phyloP scores from a whole-genome alignment of 2,113 vertebrate species.

The Rattus norvegicus region DNA sequence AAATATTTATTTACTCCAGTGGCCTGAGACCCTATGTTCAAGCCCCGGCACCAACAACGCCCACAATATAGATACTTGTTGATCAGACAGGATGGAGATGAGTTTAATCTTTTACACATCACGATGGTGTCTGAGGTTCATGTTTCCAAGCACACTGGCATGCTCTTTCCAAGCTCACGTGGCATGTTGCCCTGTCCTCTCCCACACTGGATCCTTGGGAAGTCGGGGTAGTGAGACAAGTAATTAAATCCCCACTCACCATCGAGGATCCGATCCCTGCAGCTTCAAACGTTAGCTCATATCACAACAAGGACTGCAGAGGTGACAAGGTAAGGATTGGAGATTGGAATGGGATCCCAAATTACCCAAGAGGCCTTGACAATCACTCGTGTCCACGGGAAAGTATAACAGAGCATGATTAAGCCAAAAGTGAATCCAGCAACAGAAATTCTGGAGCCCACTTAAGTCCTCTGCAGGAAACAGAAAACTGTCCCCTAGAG shows the following conservation, averaged over 20 bases:
- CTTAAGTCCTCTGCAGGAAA: not conserved
- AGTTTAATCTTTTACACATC: not conserved
- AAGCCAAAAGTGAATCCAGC: not conserved
- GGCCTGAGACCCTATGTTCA: not conserved
- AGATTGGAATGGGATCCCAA: not conserved
- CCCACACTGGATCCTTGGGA: not conserved
- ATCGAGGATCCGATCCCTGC: not conserved
- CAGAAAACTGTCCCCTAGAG: not conserved
- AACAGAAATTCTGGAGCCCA: not conserved
- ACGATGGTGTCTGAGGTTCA: not conserved
- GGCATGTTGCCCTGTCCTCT: accelerated
- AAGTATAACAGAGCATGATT: not conserved
- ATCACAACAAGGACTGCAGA: not conserved
- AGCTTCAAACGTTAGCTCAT: not conserved
- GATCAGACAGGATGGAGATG: too few species aligned
- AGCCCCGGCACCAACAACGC: not conserved
- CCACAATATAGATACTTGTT: not conserved
- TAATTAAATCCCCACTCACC: not conserved
- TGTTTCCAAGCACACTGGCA: not conserved
- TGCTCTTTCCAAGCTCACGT: not conserved
- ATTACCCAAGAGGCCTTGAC: not conserved
- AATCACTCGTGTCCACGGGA: too few species aligned
- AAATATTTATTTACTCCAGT: not conserved
- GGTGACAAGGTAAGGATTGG: not conserved
- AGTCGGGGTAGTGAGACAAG: not conserved